phyloP scores from a whole-genome alignment of 2,888 invertebrate species.

The Merodon equestris region DNA sequence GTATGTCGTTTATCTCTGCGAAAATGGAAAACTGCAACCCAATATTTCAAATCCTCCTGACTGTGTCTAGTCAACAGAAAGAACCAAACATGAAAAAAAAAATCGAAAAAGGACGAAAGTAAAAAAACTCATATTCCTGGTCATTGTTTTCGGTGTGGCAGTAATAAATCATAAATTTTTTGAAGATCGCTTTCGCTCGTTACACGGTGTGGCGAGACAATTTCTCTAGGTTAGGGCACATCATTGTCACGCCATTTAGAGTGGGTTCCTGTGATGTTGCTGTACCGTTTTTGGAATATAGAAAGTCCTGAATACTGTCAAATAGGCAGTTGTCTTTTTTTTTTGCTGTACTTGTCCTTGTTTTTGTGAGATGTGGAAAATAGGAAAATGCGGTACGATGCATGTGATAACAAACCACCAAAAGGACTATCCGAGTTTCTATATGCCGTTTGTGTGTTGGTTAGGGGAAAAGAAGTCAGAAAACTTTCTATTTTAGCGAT shows the following conservation, averaged over 20 bases:
- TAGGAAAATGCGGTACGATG: constrained; percentile 58
- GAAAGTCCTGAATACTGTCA: constrained; percentile 19
- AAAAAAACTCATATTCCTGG: constrained; percentile 56
- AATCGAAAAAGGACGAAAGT: neutral
- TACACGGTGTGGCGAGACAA: constrained; percentile 72
- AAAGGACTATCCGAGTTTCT: constrained; percentile 5
- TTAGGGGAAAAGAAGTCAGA: constrained; percentile 7
- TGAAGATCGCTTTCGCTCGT: constrained; percentile 72
- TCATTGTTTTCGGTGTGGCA: constrained; percentile 59
- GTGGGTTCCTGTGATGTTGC: constrained; percentile 30
- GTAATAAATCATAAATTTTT: constrained; percentile 78
- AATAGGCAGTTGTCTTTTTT: constrained; percentile 49
- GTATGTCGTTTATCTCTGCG: constrained; percentile 56
- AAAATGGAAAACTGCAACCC: constrained; percentile 34
- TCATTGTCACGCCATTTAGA: constrained; percentile 68
- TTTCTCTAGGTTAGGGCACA: constrained; percentile 64
- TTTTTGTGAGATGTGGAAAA: constrained; percentile 14
- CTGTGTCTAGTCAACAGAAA: constrained; percentile 25
- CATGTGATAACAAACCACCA: constrained; percentile 62
- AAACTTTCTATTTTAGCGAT: neutral
- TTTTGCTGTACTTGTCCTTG: constrained; percentile 36
- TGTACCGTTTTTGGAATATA: constrained; percentile 22
- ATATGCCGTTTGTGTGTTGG: too few relatives aligned
- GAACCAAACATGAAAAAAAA: neutral
- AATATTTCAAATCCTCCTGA: constrained; percentile 51